Conservation (phyloP, 2,888 invertebrate species). For the Encarsia formosa region DNA sequence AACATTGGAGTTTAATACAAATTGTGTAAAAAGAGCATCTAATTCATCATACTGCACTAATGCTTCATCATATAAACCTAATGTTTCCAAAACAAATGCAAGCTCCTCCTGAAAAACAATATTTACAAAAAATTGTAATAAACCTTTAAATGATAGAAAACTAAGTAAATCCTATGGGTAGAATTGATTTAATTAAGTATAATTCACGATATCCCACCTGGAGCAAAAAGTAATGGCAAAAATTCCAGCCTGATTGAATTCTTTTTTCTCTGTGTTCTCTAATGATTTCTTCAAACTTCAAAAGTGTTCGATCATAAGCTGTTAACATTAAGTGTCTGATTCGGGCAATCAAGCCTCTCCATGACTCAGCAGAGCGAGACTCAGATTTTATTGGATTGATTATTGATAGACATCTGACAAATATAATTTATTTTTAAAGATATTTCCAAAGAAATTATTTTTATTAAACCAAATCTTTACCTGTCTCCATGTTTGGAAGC, state of each 20-base stretch:
- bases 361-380: slow-evolving; percentile 84
- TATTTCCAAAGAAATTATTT: slow-evolving; percentile 1
- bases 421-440: background rate
- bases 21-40: slow-evolving; percentile 94
- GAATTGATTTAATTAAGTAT: no score
- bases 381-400: slow-evolving; percentile 88
- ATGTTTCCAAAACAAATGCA: slow-evolving; percentile 90
- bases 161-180: no score
- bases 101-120: slow-evolving; percentile 78
- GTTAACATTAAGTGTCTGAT: slow-evolving; percentile 78
- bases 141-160: no score
- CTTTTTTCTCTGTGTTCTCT: slow-evolving; percentile 84
- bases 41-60: slow-evolving; percentile 95
- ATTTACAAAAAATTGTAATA: no score
- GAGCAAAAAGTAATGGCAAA: slow-evolving; percentile 88
- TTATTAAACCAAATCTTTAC: slow-evolving; percentile 41
- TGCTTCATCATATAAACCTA: slow-evolving; percentile 89
- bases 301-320: slow-evolving; percentile 81
- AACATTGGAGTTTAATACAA: slow-evolving; percentile 88
- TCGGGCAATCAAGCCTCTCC: slow-evolving; percentile 78
- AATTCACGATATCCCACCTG: no score
- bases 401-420: slow-evolving; percentile 79
- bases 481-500: slow-evolving; percentile 79
- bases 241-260: slow-evolving; percentile 89
- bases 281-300: slow-evolving; percentile 85